Evolutionary conservation across 2,888 invertebrate species (phyloP).

Genomic region (Eumerus sabulonum): DNA sequence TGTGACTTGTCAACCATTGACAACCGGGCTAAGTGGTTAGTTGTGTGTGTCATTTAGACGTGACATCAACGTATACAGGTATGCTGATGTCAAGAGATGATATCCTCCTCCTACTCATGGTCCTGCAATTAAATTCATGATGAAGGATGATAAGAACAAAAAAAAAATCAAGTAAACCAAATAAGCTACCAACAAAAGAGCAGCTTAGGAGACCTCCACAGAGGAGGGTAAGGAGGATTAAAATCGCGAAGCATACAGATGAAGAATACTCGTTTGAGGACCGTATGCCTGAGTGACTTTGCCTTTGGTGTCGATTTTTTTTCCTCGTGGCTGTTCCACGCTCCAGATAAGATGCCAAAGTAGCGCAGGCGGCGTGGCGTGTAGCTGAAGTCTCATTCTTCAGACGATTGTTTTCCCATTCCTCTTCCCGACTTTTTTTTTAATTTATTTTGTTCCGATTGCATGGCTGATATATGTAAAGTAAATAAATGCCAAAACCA

Average conservation of each 20-base stretch:
- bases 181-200: constrained; percentile 5
- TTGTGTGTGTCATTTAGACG: constrained; percentile 23
- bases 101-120: neutral
- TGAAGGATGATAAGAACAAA: neutral
- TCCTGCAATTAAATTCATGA: constrained; percentile 30
- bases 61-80: constrained; percentile 15
- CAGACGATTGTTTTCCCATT: too few species aligned
- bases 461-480: constrained; percentile 11
- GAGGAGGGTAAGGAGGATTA: too few species aligned
- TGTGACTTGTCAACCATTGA: constrained; percentile 29
- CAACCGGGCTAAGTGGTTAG: constrained; percentile 3
- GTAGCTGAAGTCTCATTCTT: too few species aligned
- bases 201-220: too few species aligned
- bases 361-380: too few species aligned
- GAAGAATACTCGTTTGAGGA: constrained; percentile 48
- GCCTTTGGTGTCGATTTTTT: too few species aligned
- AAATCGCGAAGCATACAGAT: too few species aligned
- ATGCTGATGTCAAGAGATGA: neutral
- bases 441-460: constrained; percentile 6
- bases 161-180: constrained; percentile 6
- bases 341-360: too few species aligned
- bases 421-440: too few species aligned
- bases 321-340: neutral
- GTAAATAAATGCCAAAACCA: constrained; percentile 16
- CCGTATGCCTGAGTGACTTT: constrained; percentile 48